phyloP scores from a whole-genome alignment of 2,797 vertebrate genomes.

The Amblyraja radiata region DNA sequence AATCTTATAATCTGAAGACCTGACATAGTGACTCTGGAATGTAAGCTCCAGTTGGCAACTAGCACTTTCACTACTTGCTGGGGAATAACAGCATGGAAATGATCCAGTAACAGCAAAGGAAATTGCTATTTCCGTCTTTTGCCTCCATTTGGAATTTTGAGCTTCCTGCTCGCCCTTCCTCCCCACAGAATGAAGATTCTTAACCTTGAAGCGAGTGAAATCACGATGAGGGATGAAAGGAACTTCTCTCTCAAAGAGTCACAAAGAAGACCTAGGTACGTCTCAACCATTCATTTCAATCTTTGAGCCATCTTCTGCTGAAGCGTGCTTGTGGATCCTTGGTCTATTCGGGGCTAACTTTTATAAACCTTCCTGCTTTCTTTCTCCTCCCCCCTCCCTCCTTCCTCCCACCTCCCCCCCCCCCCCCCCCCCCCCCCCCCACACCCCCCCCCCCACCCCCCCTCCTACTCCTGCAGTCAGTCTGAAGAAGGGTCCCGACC shows the following conservation, averaged over 20 bases:
- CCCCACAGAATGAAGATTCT: not conserved
- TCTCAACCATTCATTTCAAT: not conserved
- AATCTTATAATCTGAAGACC: not conserved
- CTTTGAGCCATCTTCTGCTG: not conserved
- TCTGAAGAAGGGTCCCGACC: too few species aligned
- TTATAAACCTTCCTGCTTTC: not conserved
- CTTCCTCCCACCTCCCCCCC: too few species aligned
- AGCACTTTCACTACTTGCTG: not conserved
- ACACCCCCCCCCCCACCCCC: too few species aligned
- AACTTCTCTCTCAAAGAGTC: not conserved
- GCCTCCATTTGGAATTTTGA: conserved; percentile 3
- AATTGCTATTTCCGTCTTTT: conserved; percentile 13
- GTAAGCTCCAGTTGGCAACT: not conserved
- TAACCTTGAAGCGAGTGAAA: not conserved
- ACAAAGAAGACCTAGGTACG: not conserved
- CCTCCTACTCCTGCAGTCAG: too few species aligned
- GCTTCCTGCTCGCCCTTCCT: conserved; percentile 11
- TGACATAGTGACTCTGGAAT: not conserved
- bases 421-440: too few species aligned
- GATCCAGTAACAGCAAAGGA: not conserved
- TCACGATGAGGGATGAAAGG: not conserved
- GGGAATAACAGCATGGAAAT: not conserved
- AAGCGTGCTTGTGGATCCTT: not conserved
- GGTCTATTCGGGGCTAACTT: not conserved
- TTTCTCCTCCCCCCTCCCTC: too few species aligned